Evolutionary conservation across 2,888 invertebrate species (phyloP), one percentile per base, ranked within the genome.

Genomic region (Habrosyne pyritoides): DNA sequence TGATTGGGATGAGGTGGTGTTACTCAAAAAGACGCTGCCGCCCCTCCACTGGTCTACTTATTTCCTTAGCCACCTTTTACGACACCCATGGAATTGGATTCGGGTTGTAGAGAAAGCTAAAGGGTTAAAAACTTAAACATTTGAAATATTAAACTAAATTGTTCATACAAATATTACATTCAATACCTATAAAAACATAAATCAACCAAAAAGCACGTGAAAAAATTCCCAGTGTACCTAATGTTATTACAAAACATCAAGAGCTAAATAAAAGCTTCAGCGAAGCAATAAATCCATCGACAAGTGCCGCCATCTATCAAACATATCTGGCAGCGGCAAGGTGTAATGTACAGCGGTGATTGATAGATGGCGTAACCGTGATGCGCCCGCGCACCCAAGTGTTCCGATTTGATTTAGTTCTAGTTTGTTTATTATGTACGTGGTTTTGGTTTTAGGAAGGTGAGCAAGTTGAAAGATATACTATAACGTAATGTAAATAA

Each of bases 301-400:
- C 87, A 79, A 64, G 82, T 86, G 81, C 83, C 85, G 91, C 89
- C 91, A 90, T 89, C 91, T 91, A 85, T 91, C 87, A 83, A 69
- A 71, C 66, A 65, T 58, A 71, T 67, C 66, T 69, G 80, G 75
- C 86, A 77, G 76, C 76, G 75, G 69, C 78, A 84, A 87, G 82
- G 76, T 84, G 84, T 89, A 89, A 91, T 90, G 91, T 79, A 63
- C 64, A 60, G 64, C 73, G 87, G 62, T 83, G 90, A 91, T 73
- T 83, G 91, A 91, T 74, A 91, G 91, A 91, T 89, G 90, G 89
- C 86, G 89, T 59, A 75, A 64, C 73, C 62, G 69, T 72, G 72
- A 63, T 55, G 81, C 79, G 82, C 76, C 66, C 63, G 79, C 81
- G 80, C 78, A 74, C 70, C 50, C 46, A 47, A 18, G 57, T 10